phyloP scores from a whole-genome alignment of 92 coral and sea anemone species.

The Phenganax stokvisi region DNA sequence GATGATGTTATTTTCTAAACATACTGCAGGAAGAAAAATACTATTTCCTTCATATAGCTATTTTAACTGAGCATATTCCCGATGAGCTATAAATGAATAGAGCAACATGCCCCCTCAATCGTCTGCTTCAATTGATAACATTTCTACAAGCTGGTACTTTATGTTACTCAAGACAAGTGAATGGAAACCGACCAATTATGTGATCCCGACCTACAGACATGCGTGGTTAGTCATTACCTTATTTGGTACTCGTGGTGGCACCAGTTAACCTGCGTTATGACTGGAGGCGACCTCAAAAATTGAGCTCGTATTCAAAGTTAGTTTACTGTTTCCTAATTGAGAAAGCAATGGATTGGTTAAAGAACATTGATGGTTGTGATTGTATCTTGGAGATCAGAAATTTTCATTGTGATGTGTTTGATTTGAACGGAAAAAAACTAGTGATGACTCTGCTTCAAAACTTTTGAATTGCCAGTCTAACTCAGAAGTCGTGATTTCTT shows the following conservation, averaged over 20 bases:
- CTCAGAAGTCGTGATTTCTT: no score
- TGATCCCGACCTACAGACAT: not conserved
- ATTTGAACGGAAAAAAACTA: no score
- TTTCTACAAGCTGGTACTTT: conserved; percentile 11
- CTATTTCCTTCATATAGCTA: not conserved
- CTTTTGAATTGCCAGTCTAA: no score
- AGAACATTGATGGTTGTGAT: no score
- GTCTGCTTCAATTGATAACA: not conserved
- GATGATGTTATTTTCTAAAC: not conserved
- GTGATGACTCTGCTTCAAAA: no score
- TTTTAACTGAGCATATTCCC: not conserved
- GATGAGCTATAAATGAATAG: conserved; percentile 2
- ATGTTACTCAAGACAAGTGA: conserved; percentile 9
- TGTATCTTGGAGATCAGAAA: no score
- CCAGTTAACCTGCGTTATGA: not conserved
- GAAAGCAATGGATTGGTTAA: not conserved
- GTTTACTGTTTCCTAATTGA: not conserved
- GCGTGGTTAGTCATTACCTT: not conserved
- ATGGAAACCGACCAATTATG: conserved; percentile 16
- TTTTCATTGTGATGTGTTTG: no score
- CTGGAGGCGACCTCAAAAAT: conserved; percentile 6
- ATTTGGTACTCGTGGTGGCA: conserved; percentile 6
- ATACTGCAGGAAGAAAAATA: not conserved
- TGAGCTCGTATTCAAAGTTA: not conserved
- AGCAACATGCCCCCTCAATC: not conserved